phyloP scores from a whole-genome alignment of 2,797 vertebrate species.

The Adrianichthys oophorus region DNA sequence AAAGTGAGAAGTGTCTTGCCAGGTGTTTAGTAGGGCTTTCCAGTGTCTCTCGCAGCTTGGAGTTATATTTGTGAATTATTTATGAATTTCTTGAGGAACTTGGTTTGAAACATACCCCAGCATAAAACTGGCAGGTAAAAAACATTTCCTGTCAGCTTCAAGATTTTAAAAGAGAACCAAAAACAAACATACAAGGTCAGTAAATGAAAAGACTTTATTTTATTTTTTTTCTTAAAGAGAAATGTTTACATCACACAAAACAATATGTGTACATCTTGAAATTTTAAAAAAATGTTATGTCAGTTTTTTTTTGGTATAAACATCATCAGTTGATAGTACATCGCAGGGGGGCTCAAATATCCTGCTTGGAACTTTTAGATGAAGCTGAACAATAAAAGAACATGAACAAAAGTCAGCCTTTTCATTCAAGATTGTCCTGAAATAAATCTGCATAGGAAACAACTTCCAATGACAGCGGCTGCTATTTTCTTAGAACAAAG shows the following conservation, averaged over 20 bases:
- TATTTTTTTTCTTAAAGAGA: constrained; percentile 56
- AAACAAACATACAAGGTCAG: neutral
- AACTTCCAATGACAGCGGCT: constrained; percentile 19
- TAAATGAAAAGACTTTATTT: constrained; percentile 72
- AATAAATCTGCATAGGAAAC: constrained; percentile 56
- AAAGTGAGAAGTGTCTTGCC: too few relatives aligned
- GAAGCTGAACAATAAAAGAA: constrained; percentile 25
- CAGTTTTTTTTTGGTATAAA: constrained; percentile 61
- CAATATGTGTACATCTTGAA: constrained; percentile 42
- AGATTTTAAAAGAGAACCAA: neutral
- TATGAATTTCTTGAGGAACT: too few relatives aligned
- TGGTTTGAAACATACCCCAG: too few relatives aligned
- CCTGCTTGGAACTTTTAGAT: constrained; percentile 2
- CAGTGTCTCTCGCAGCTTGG: too few relatives aligned
- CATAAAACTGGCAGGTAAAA: too few relatives aligned
- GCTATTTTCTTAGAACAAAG: constrained; percentile 24
- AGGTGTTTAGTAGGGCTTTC: too few relatives aligned
- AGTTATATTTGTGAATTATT: too few relatives aligned
- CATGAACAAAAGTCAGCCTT: constrained; percentile 16
- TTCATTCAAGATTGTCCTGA: constrained; percentile 50
- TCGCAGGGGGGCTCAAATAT: constrained; percentile 39
- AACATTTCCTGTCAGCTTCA: too few relatives aligned
- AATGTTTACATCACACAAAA: constrained; percentile 65
- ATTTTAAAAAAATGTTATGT: constrained; percentile 36
- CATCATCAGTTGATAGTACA: constrained; percentile 54